phyloP scores from a whole-genome alignment of 2,888 invertebrate species.

The Zaprionus lineosus region DNA sequence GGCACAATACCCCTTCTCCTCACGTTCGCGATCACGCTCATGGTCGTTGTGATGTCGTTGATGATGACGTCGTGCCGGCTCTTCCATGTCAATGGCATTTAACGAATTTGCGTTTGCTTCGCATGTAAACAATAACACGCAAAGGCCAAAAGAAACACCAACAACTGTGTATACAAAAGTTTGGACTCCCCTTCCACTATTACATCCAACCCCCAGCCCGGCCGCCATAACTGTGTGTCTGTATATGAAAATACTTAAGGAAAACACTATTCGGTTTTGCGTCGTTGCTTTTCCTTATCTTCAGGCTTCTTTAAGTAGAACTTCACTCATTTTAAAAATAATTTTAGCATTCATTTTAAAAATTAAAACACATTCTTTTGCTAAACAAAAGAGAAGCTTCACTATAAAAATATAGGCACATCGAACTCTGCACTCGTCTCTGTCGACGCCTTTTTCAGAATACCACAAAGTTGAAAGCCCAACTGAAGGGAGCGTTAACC shows the following conservation, averaged over 20 bases:
- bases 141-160: constrained; percentile 53
- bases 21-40: constrained; percentile 49
- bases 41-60: constrained; percentile 65
- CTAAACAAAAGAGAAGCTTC: constrained; percentile 1
- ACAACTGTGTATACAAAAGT: constrained; percentile 29
- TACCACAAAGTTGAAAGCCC: constrained; percentile 59
- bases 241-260: constrained; percentile 39
- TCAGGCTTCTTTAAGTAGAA: constrained; percentile 6
- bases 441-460: constrained; percentile 77
- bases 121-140: constrained; percentile 75
- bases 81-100: constrained; percentile 68
- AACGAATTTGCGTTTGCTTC: constrained; percentile 56
- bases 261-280: constrained; percentile 10
- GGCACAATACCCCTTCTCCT: constrained; percentile 89
- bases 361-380: constrained; percentile 23
- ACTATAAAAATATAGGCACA: constrained; percentile 14
- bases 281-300: constrained; percentile 5
- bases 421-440: constrained; percentile 39
- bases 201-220: constrained; percentile 26
- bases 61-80: constrained; percentile 61
- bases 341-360: constrained; percentile 6
- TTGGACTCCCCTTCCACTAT: constrained; percentile 9
- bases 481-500: constrained; percentile 44
- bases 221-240: constrained; percentile 53
- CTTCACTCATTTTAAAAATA: constrained; percentile 23